These are phyloP conservation scores for Sphaerophoria rueppellii DNA, from an alignment of 2,888 invertebrate species.

Conservation along the genomic window DNA sequence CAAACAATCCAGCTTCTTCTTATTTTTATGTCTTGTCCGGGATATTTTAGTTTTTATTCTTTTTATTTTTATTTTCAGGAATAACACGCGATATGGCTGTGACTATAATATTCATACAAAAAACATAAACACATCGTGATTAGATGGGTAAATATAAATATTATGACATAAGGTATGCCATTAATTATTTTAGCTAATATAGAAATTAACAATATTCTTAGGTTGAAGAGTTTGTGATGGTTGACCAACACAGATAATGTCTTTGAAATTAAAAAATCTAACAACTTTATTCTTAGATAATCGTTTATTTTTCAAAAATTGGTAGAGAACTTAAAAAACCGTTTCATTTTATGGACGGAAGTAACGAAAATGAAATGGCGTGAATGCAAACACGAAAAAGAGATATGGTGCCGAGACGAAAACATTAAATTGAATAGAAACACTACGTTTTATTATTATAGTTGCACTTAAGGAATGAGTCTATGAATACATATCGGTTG, in stretches of 20 bases:
- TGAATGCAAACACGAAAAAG: too few relatives aligned
- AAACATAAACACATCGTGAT: conserved; percentile 54
- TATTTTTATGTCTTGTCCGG: neutral
- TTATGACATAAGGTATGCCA: conserved; percentile 60
- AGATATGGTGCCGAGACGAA: too few relatives aligned
- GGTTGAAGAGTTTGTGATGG: conserved; percentile 27
- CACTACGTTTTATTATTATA: too few relatives aligned
- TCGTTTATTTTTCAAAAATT: too few relatives aligned
- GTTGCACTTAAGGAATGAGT: too few relatives aligned
- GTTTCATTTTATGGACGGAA: too few relatives aligned
- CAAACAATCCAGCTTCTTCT: conserved; percentile 41
- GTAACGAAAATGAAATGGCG: too few relatives aligned
- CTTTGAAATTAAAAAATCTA: too few relatives aligned
- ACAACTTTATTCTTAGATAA: too few relatives aligned
- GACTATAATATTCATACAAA: conserved; percentile 2
- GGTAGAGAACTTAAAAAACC: too few relatives aligned
- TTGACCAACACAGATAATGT: neutral
- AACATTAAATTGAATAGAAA: too few relatives aligned
- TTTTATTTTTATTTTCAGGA: neutral
- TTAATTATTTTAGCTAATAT: conserved; percentile 59
- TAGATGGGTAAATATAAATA: conserved; percentile 68
- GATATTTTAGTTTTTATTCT: conserved; percentile 9
- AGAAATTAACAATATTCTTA: neutral
- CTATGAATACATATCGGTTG: too few relatives aligned
- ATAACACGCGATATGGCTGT: conserved; percentile 4